These are phyloP conservation scores for Rhynchonema sp. DNA, from an alignment of 2,888 invertebrate species.

Conservation along the genomic window DNA sequence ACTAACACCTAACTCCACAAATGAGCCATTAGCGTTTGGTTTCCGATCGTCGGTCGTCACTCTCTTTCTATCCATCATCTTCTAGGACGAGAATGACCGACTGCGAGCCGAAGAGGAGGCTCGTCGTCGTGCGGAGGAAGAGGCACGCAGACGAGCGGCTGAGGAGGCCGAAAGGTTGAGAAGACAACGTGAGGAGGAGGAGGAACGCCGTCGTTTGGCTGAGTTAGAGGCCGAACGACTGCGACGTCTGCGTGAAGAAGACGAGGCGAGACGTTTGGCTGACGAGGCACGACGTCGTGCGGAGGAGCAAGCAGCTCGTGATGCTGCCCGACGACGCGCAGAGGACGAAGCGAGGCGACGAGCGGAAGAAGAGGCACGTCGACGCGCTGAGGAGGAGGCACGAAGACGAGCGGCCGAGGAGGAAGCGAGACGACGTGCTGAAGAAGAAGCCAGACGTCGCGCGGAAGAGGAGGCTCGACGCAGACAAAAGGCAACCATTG, in stretches of 20 bases:
- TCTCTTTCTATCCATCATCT: too few relatives aligned
- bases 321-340: constrained; percentile 9
- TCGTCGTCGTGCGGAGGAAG: constrained; percentile 21
- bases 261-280: constrained; percentile 9
- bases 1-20: too few relatives aligned
- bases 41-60: too few relatives aligned
- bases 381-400: constrained; percentile 17
- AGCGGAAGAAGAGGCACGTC: constrained; percentile 25
- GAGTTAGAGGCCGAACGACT: constrained; percentile 21
- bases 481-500: neutral
- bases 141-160: constrained; percentile 14
- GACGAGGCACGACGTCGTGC: constrained; percentile 1
- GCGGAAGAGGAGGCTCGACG: constrained; percentile 7
- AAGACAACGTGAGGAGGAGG: constrained; percentile 16
- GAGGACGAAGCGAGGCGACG: constrained; percentile 19
- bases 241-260: constrained; percentile 11
- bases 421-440: constrained; percentile 5
- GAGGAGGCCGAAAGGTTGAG: constrained; percentile 18
- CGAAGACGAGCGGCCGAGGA: constrained; percentile 10
- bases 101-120: constrained; percentile 23
- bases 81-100: constrained; percentile 27
- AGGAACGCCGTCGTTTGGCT: constrained; percentile 15
- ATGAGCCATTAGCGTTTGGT: too few relatives aligned
- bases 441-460: constrained; percentile 5
- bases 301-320: constrained; percentile 15